A percentile compares a stretch with the other conserved stretches of the same genome.
Evolutionary conservation across 1,140 invertebrate species (phyloP).

Genomic region (Drosophila sturtevanti): DNA sequence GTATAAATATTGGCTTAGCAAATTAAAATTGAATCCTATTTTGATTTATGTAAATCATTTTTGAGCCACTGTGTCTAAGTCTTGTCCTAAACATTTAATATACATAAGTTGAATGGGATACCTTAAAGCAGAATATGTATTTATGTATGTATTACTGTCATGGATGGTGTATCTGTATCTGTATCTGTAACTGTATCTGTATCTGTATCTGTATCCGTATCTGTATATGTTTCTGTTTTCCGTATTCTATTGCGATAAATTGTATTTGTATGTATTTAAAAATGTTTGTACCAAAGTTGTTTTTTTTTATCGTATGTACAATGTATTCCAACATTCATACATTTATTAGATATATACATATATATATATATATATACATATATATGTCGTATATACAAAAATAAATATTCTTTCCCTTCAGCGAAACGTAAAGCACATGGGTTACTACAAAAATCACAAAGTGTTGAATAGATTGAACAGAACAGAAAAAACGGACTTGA

Average conservation of each 20-base stretch:
- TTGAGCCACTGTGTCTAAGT: constrained; percentile 20
- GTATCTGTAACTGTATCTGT: not conserved
- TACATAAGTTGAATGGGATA: not conserved
- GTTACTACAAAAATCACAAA: constrained; percentile 46
- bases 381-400: constrained; percentile 16
- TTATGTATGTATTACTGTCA: not conserved
- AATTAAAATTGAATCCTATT: too few relatives aligned
- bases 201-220: not conserved
- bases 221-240: not conserved
- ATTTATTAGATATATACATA: not conserved
- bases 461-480: constrained; percentile 37
- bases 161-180: not conserved
- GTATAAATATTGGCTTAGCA: too few relatives aligned
- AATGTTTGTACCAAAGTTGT: not conserved
- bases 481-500: constrained; percentile 28
- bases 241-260: not conserved
- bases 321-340: not conserved
- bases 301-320: not conserved
- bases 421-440: constrained; percentile 57
- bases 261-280: constrained; percentile 5
- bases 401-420: constrained; percentile 51
- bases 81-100: constrained; percentile 18
- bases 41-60: not conserved
- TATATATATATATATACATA: constrained; percentile 10
- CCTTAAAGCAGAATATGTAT: not conserved